Base-by-base conservation (phyloP, 2,797 vertebrate genomes). In the Steatocranus sp. region DNA sequence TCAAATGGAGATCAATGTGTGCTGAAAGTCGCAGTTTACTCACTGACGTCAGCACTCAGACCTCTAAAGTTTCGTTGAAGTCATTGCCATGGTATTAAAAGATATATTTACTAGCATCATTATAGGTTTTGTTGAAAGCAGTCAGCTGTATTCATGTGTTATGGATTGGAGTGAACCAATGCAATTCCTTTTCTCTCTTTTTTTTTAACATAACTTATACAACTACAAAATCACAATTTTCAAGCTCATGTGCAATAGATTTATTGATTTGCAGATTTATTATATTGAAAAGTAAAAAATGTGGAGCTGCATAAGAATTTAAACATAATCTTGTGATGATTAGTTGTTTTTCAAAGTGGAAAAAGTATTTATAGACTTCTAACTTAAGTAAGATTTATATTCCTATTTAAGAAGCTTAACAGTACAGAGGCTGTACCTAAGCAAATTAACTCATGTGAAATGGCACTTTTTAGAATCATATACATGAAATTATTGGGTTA, bases 311-410 rank as follows among this genome's bases (percentile, higher is more conserved):
- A 63, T 20, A 63, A 63, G n/a, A 63, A 63, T 63, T 63, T 63
- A 38, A 63, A 63, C 32, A 63, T 36, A 63, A 63, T 20, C 32
- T 38, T 63, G 32, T 63, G 32, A 36, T 36, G 11, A 63, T 36
- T 63, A 36, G 58, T 36, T 63, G 58, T 63, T 36, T 63, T 61
- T 34, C 30, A 61, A 34, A 61, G 56, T 61, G 56, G 30, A n/a
- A 61, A n/a, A 61, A 34, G 30, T 61, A 61, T 61, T 34, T 61
- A 34, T 61, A 1, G 18, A 61, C 30, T 1, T 61, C n/a, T 61
- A 34, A 61, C 17, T n/a, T 12, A 61, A 61, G 6, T 61, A 1
- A 61, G 1, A 61, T 61, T 61, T 61, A 34, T 61, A n/a, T 61
- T 34, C 30, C 10, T 61, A 8, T 34, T 61, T 61, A 61, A 58